A percentile compares a stretch with the other conserved stretches of the same genome.
These are phyloP conservation scores for Neria commutata DNA, from an alignment of 2,888 invertebrate species.

Conservation along the genomic window DNA sequence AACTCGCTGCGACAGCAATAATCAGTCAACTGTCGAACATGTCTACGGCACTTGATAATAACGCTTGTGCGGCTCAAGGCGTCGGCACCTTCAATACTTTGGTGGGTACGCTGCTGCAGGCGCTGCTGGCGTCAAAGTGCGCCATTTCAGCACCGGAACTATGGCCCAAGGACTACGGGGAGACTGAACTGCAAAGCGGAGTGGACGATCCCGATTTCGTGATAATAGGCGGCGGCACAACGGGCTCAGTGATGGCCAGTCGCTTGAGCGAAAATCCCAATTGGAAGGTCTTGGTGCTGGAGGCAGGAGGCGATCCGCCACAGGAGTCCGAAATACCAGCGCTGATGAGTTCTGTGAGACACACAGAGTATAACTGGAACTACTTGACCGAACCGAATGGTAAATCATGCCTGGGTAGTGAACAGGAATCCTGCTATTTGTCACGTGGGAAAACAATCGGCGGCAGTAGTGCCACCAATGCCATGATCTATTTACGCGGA, in stretches of 20 bases:
- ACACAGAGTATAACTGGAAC: slow-evolving; percentile 45
- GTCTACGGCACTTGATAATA: slow-evolving; percentile 1
- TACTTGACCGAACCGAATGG: slow-evolving; percentile 48
- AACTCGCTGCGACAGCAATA: too few species aligned
- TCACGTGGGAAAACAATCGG: slow-evolving; percentile 70
- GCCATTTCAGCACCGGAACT: slow-evolving; percentile 62
- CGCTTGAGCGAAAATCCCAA: slow-evolving; percentile 62
- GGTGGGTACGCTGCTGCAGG: slow-evolving; percentile 66
- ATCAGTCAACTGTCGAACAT: too few species aligned
- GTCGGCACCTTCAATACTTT: slow-evolving; percentile 56
- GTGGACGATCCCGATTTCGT: slow-evolving; percentile 59
- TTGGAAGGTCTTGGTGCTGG: slow-evolving; percentile 63
- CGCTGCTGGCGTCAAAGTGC: slow-evolving; percentile 68
- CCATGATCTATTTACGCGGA: slow-evolving; percentile 71
- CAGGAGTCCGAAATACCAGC: slow-evolving; percentile 55
- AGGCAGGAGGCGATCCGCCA: slow-evolving; percentile 64
- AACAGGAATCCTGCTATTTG: slow-evolving; percentile 62
- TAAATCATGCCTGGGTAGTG: slow-evolving; percentile 40
- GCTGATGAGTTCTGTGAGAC: slow-evolving; percentile 40
- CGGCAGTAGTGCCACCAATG: slow-evolving; percentile 70
- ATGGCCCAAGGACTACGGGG: slow-evolving; percentile 66
- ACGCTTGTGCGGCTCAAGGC: slow-evolving; percentile 39
- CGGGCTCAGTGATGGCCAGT: slow-evolving; percentile 63
- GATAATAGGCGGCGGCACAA: slow-evolving; percentile 64
- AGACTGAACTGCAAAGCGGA: slow-evolving; percentile 46